These are phyloP conservation scores for Seira musarum DNA, from an alignment of 2,888 invertebrate species.

Conservation along the genomic window DNA sequence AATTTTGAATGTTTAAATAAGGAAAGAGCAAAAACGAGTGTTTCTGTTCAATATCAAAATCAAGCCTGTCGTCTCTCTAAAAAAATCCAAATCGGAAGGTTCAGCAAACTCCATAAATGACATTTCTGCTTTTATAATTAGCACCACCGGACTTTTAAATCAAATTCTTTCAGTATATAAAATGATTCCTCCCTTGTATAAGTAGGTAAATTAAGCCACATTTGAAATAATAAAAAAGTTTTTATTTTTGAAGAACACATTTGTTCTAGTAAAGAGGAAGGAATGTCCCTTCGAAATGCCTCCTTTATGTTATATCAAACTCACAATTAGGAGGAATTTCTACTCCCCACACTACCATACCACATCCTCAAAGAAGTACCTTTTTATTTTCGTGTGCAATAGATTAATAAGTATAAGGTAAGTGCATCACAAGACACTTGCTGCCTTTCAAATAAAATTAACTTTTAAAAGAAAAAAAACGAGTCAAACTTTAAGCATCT, in stretches of 20 bases:
- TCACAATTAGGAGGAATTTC: constrained; percentile 13
- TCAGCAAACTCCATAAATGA: background rate
- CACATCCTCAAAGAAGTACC: constrained; percentile 1
- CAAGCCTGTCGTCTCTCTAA: background rate
- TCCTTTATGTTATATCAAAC: constrained; percentile 9
- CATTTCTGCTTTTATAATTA: background rate
- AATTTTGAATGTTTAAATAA: background rate
- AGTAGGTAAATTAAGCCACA: background rate
- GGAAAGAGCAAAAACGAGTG: background rate
- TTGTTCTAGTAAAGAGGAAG: constrained; percentile 6
- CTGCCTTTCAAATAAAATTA: constrained; percentile 62
- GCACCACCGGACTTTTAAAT: background rate
- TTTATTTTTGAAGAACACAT: background rate
- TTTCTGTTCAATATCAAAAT: background rate
- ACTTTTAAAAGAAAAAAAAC: constrained; percentile 57
- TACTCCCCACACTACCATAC: background rate
- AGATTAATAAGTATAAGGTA: constrained; percentile 10
- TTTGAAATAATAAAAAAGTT: background rate
- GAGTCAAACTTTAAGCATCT: constrained; percentile 62
- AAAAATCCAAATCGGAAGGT: background rate
- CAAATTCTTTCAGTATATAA: background rate
- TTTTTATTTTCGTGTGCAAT: background rate
- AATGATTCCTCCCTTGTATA: background rate
- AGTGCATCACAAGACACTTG: constrained; percentile 49
- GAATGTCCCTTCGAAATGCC: constrained; percentile 10